phyloP scores from a whole-genome alignment of 2,888 invertebrate genomes.

The Lordiphosa fenestrarum region DNA sequence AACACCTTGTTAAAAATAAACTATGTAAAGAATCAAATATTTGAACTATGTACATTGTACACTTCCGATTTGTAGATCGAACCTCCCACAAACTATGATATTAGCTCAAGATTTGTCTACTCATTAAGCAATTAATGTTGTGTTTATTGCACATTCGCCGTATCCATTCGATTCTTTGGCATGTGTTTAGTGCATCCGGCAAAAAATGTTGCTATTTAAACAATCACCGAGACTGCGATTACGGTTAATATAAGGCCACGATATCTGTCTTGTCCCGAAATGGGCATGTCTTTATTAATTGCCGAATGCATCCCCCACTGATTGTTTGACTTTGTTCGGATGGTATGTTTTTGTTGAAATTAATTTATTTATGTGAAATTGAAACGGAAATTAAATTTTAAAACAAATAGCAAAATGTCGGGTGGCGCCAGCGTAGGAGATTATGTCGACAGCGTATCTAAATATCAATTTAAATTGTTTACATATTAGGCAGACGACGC shows the following conservation, averaged over 20 bases:
- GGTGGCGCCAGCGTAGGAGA: slow-evolving; percentile 75
- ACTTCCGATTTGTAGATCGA: slow-evolving; percentile 3
- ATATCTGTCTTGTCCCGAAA: slow-evolving; percentile 38
- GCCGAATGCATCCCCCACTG: slow-evolving; percentile 36
- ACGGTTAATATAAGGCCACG: slow-evolving; percentile 38
- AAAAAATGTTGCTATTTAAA: slow-evolving; percentile 38
- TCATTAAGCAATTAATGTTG: slow-evolving; percentile 54
- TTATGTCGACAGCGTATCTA: slow-evolving; percentile 65
- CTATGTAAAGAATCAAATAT: background rate
- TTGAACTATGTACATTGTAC: background rate
- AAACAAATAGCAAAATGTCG: slow-evolving; percentile 58
- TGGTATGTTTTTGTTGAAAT: slow-evolving; percentile 29
- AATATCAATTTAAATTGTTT: slow-evolving; percentile 74
- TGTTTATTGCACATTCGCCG: slow-evolving; percentile 59
- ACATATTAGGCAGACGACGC: slow-evolving; percentile 54
- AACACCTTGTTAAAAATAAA: no score
- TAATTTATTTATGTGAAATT: slow-evolving; percentile 77
- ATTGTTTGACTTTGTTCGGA: slow-evolving; percentile 34
- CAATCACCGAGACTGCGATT: slow-evolving; percentile 37
- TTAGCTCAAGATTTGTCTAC: slow-evolving; percentile 15
- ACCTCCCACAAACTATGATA: slow-evolving; percentile 8
- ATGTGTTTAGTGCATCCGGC: slow-evolving; percentile 70
- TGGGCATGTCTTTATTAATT: slow-evolving; percentile 52
- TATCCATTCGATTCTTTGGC: slow-evolving; percentile 41
- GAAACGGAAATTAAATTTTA: slow-evolving; percentile 79